Percentiles rank a stretch among this genome's conserved stretches.
These are phyloP conservation scores for Xylota sylvarum DNA, from an alignment of 2,888 invertebrate genomes.

Conservation along the genomic window DNA sequence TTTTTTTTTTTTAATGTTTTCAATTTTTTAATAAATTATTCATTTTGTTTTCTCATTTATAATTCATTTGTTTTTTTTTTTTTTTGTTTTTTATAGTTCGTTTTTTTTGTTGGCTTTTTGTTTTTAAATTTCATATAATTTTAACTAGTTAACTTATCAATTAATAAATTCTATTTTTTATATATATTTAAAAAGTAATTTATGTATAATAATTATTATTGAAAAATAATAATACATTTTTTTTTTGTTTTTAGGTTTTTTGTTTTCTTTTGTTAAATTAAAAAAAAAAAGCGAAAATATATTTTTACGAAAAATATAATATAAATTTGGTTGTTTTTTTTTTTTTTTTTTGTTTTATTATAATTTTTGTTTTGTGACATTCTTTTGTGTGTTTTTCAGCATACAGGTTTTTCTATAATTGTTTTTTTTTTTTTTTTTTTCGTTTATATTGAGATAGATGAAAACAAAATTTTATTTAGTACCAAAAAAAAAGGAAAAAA, in stretches of 20 bases:
- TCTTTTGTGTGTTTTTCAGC: slow-evolving; percentile 32
- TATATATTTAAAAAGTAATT: slow-evolving; percentile 72
- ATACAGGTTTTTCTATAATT: slow-evolving; percentile 19
- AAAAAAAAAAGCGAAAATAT: slow-evolving; percentile 57
- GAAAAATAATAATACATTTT: slow-evolving; percentile 65
- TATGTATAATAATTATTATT: slow-evolving; percentile 69
- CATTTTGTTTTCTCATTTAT: slow-evolving; percentile 73
- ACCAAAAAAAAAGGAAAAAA: slow-evolving; percentile 9
- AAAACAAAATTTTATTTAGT: background rate
- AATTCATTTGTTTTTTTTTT: slow-evolving; percentile 69
- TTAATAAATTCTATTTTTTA: slow-evolving; percentile 76
- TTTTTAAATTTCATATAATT: slow-evolving; percentile 74
- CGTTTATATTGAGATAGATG: background rate
- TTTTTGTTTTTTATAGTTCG: slow-evolving; percentile 47
- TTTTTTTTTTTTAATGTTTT: slow-evolving; percentile 67
- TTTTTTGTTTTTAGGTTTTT: slow-evolving; percentile 29
- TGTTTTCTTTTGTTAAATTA: slow-evolving; percentile 44
- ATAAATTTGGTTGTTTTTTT: slow-evolving; percentile 57
- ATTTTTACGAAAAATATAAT: slow-evolving; percentile 60
- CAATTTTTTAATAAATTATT: slow-evolving; percentile 77
- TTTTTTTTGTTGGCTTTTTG: slow-evolving; percentile 23
- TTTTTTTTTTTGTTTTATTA: slow-evolving; percentile 28
- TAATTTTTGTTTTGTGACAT: slow-evolving; percentile 36
- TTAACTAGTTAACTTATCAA: slow-evolving; percentile 76
- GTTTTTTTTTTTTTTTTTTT: background rate